Evolutionary conservation across 2,888 invertebrate species (phyloP), one percentile per base, ranked within the genome.

Genomic region (Tachystola acroxantha): DNA sequence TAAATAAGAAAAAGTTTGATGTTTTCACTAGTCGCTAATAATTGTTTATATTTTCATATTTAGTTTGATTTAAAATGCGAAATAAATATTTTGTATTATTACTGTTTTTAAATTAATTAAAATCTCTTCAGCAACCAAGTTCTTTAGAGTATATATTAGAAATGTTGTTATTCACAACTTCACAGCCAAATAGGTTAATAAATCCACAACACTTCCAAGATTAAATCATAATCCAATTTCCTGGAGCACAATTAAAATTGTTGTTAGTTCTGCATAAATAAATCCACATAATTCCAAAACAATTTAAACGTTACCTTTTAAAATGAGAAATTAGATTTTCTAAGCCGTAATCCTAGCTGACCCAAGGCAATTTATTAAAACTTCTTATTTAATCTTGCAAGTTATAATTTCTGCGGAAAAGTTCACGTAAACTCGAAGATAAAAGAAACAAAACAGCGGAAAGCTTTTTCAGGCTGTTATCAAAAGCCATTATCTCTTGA

Each of bases 381-480:
- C 69, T 82, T 81, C 67, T 74, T 77, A 82, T 78, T 79, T 80
- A 81, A 81, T 81, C 79, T 80, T 50, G 50, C 66, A 80, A 81
- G 79, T 84, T 82, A 80, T 81, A 80, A 80, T 84, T 84, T 81
- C 74, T 79, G 75, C 71, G 76, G 70, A 64, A 64, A 76, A 79
- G 73, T 79, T 80, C 64, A 73, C 69, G 69, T 61, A 76, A 80
- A 81, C 75, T 82, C 70, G 57, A 63, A 75, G 79, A 81, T 79
- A 82, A 80, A 81, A 73, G 77, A 79, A 84, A 80, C 80, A 81
- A 81, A 85, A 82, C 84, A 85, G 76, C 81, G 82, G 82, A 85
- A 84, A 85, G 84, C 85, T 85, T 84, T 82, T 75, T 78, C 80
- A 75, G 74, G 67, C 76, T 78, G 74, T 81, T 84, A 84, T 82